phyloP scores from a whole-genome alignment of 2,113 vertebrate genomes.

The Chaetura pelagica region DNA sequence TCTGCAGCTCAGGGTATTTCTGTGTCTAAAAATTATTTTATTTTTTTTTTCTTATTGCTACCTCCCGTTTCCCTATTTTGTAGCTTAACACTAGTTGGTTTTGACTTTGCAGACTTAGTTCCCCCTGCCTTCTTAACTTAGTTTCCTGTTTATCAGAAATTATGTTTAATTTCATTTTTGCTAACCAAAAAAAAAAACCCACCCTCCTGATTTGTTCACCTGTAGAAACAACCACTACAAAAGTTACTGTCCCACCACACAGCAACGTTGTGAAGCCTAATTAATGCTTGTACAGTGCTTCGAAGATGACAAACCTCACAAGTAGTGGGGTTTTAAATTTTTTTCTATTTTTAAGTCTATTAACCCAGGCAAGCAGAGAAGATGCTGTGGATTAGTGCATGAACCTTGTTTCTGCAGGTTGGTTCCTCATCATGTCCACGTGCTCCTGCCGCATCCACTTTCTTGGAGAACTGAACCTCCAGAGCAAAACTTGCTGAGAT shows the following conservation, averaged over 20 bases:
- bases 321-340: neutral
- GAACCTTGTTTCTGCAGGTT: neutral
- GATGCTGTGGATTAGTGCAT: neutral
- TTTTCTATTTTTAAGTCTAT: neutral
- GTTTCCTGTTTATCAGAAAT: neutral
- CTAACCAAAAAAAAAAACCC: neutral
- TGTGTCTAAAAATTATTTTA: neutral
- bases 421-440: neutral
- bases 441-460: neutral
- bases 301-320: neutral
- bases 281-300: neutral
- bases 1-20: neutral
- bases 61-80: conserved; percentile 19
- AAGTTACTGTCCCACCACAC: neutral
- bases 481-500: neutral
- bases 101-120: neutral
- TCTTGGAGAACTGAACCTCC: neutral
- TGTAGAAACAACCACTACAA: neutral
- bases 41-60: neutral
- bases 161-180: neutral
- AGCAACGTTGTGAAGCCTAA: neutral
- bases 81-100: neutral
- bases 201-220: neutral
- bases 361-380: neutral
- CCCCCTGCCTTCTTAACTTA: neutral